Evolutionary conservation across 2,113 vertebrate species (phyloP).

Genomic region (Motacilla tschutschensis): DNA sequence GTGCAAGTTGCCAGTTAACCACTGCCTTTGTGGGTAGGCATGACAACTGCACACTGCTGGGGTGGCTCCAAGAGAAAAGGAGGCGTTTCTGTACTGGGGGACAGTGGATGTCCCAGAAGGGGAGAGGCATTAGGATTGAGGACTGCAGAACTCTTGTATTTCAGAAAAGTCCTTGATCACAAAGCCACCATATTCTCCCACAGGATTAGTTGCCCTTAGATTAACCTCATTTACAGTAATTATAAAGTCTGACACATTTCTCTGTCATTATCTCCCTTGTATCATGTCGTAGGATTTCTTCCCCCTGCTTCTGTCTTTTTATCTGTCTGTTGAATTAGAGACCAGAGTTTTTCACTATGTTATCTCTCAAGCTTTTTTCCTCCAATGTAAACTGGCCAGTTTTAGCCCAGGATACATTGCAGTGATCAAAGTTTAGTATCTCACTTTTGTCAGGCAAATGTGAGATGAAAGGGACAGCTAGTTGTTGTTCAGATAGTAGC

Average conservation of each 20-base stretch:
- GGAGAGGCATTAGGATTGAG: not conserved
- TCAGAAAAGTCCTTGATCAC: not conserved
- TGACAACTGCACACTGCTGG: not conserved
- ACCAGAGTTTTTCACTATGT: not conserved
- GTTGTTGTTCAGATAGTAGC: not conserved
- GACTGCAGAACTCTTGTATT: not conserved
- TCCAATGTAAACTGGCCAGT: not conserved
- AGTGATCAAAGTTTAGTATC: not conserved
- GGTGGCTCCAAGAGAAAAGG: not conserved
- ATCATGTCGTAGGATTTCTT: not conserved
- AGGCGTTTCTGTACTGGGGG: not conserved
- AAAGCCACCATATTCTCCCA: not conserved
- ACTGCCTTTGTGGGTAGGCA: not conserved
- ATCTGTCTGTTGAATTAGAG: not conserved
- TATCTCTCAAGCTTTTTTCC: not conserved
- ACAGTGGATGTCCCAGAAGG: not conserved
- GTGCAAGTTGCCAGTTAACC: not conserved
- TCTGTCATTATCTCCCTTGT: not conserved
- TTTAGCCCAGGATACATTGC: not conserved
- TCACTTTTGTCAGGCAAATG: not conserved
- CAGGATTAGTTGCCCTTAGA: constrained; percentile 17
- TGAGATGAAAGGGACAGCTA: not conserved
- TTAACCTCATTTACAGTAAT: constrained; percentile 44
- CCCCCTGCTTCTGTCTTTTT: not conserved
- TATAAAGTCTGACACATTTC: constrained; percentile 32